A percentile compares a stretch with the other conserved stretches of the same genome.
These are phyloP conservation scores for Syritta pipiens DNA, from an alignment of 2,888 invertebrate genomes.

Conservation along the genomic window DNA sequence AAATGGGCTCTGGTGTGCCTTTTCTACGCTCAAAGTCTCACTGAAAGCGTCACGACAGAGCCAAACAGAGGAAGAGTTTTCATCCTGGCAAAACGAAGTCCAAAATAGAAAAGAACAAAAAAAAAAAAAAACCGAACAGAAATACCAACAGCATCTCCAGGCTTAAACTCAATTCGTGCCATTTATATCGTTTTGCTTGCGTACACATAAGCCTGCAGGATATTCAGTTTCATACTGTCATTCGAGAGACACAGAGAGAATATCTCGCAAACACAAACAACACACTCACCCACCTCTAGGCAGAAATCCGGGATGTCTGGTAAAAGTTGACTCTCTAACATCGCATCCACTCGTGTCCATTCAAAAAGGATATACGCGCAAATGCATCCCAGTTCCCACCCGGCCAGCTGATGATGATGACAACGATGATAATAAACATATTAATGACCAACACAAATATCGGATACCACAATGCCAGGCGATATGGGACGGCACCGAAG, in stretches of 20 bases:
- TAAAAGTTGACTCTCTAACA: slow-evolving; percentile 4
- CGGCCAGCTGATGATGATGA: slow-evolving; percentile 20
- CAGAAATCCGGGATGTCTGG: no score
- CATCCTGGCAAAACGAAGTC: no score
- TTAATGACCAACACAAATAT: slow-evolving; percentile 48
- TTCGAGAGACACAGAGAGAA: slow-evolving; percentile 3
- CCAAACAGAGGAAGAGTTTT: no score
- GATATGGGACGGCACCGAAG: slow-evolving; percentile 12
- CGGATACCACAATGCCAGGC: slow-evolving; percentile 21
- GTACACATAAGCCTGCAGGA: slow-evolving; percentile 19
- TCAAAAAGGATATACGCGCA: slow-evolving; percentile 11
- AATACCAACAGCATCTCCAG: not conserved
- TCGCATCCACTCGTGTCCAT: slow-evolving; percentile 14
- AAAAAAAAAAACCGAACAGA: not conserved
- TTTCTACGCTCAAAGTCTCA: not conserved
- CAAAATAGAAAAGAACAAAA: no score
- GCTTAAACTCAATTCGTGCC: slow-evolving; percentile 20
- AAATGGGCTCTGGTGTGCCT: not conserved
- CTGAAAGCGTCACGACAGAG: no score
- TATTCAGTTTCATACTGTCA: slow-evolving; percentile 34
- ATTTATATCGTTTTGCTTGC: slow-evolving; percentile 29
- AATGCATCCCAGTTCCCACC: no score
- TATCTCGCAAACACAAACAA: not conserved
- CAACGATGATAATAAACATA: slow-evolving; percentile 48
- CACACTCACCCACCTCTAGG: no score